Percentiles rank a stretch among this genome's conserved stretches.
These are phyloP conservation scores for Halichoerus grypus DNA, from an alignment of 2,113 vertebrate genomes.

Conservation along the genomic window DNA sequence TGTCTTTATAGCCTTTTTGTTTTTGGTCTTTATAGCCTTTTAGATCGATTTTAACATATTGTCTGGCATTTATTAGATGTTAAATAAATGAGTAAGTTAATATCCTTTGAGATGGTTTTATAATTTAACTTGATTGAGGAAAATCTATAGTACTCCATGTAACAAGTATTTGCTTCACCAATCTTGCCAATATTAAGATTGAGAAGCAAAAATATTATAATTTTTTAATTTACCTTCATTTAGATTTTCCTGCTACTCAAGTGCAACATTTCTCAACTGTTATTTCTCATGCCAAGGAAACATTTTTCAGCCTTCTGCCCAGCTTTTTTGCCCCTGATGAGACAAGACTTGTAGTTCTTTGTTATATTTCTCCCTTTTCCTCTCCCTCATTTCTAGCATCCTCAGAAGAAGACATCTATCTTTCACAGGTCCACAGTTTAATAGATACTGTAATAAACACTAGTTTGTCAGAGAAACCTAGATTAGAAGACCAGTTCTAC, in stretches of 20 bases:
- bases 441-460: background rate
- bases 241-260: background rate
- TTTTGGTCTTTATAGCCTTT: background rate
- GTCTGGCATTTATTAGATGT: background rate
- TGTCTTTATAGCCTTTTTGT: background rate
- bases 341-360: background rate
- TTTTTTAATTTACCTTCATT: slow-evolving; percentile 26
- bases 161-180: background rate
- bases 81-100: background rate
- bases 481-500: background rate
- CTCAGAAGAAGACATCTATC: background rate
- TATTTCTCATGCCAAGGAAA: background rate
- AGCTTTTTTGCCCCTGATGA: background rate
- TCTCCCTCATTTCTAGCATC: background rate
- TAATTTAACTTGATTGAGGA: background rate
- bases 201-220: background rate
- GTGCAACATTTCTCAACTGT: background rate
- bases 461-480: background rate
- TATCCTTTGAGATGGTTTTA: background rate
- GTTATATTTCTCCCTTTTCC: background rate
- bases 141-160: background rate
- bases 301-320: background rate
- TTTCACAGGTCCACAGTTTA: background rate
- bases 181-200: background rate
- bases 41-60: background rate